A percentile compares a stretch with the other conserved stretches of the same genome.
Conservation (phyloP, 2,113 vertebrate genomes). For the Drymodes brunneopygia region DNA sequence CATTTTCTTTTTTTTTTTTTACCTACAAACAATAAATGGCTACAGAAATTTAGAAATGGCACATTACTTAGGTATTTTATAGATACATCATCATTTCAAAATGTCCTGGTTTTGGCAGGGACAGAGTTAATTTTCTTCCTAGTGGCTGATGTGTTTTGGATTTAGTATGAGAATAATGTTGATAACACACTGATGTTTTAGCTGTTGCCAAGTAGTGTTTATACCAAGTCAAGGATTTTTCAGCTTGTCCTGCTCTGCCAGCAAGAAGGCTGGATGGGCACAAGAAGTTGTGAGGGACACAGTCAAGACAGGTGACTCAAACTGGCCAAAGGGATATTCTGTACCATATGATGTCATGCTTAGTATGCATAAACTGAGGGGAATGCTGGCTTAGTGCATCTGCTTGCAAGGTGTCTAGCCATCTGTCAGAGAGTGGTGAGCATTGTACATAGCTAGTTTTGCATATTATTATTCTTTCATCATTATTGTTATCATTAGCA, state of each 20-base stretch:
- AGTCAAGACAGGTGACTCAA: not conserved
- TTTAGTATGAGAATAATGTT: not conserved
- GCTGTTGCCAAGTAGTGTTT: not conserved
- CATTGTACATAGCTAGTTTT: not conserved
- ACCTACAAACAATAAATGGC: accelerated
- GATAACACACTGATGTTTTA: not conserved
- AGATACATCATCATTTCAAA: not conserved
- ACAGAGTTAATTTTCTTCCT: not conserved
- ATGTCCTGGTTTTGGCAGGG: not conserved
- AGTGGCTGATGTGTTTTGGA: not conserved
- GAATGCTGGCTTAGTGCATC: not conserved
- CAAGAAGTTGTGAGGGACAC: not conserved
- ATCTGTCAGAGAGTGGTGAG: not conserved
- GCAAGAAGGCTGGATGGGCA: not conserved
- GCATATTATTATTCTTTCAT: not conserved
- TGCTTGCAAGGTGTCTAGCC: not conserved
- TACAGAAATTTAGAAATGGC: not conserved
- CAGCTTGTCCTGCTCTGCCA: not conserved
- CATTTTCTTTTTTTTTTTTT: not conserved
- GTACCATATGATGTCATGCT: not conserved
- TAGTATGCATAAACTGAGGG: not conserved
- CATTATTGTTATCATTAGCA: not conserved
- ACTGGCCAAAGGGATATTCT: not conserved
- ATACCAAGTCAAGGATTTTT: not conserved
- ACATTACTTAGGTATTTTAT: not conserved